Conservation (phyloP, 2,888 invertebrate species). For the Craniophora ligustri region DNA sequence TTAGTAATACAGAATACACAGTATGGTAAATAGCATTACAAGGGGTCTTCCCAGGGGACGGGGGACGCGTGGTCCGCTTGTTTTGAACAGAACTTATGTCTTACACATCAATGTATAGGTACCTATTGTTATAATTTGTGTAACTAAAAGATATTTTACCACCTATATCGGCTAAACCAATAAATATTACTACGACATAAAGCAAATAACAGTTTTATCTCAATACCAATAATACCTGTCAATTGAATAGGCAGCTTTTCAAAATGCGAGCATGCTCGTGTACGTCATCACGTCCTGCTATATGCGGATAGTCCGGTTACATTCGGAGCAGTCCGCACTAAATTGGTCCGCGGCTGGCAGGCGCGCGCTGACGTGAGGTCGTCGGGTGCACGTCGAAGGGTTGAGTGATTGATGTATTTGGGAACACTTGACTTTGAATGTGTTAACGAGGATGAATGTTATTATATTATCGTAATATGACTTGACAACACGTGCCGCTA, state of each 20-base stretch:
- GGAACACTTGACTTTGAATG: conserved; percentile 48
- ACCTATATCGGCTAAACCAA: too few relatives aligned
- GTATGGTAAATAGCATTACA: too few relatives aligned
- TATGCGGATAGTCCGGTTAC: background rate
- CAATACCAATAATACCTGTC: too few relatives aligned
- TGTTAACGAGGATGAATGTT: conserved; percentile 37
- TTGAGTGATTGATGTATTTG: conserved; percentile 48
- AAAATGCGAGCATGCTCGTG: background rate
- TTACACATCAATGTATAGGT: background rate
- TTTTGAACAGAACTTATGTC: background rate
- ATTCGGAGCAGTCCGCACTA: background rate
- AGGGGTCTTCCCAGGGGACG: background rate
- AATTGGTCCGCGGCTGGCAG: background rate
- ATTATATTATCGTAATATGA: conserved; percentile 18
- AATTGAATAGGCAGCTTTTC: background rate
- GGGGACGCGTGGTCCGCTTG: background rate
- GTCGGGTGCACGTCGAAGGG: conserved; percentile 35
- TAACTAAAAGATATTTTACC: too few relatives aligned
- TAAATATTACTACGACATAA: too few relatives aligned
- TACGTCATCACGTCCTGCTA: background rate
- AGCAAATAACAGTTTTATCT: too few relatives aligned
- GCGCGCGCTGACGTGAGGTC: background rate
- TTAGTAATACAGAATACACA: conserved; percentile 26
- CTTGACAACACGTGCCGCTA: conserved; percentile 5
- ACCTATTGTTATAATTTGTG: background rate